phyloP scores from a whole-genome alignment of 1,140 invertebrate species.

The Lamellibrachia luymesi region DNA sequence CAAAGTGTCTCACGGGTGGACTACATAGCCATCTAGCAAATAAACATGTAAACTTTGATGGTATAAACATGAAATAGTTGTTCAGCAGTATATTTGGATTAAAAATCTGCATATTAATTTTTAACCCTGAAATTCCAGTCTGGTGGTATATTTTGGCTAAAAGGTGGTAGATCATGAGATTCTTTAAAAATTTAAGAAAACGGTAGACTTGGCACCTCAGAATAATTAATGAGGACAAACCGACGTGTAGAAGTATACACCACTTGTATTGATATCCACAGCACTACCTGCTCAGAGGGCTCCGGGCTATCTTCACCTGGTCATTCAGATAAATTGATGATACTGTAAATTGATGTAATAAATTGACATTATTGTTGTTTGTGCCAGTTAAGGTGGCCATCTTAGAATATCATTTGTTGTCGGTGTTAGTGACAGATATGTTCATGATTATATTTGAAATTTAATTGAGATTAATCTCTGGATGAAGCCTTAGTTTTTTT shows the following conservation, averaged over 20 bases:
- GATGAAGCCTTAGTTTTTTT: background rate
- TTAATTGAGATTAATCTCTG: background rate
- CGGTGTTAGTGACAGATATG: background rate
- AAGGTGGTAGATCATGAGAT: no score
- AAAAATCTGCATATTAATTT: no score
- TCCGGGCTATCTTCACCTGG: no score
- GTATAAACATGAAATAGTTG: no score
- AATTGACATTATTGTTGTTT: background rate
- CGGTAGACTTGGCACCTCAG: no score
- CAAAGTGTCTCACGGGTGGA: no score
- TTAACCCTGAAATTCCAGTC: no score
- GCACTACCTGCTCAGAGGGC: background rate
- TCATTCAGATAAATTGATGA: background rate
- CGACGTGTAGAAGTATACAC: background rate
- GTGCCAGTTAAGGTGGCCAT: background rate
- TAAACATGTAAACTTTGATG: no score
- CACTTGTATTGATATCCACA: background rate
- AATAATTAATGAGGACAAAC: background rate
- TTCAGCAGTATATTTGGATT: no score
- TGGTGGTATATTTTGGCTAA: no score
- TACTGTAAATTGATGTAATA: background rate
- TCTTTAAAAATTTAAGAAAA: no score
- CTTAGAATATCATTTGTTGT: background rate
- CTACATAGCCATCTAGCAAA: no score
- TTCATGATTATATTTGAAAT: background rate